These are phyloP conservation scores for Papilio machaon DNA, from an alignment of 1,140 invertebrate genomes.

Conservation along the genomic window DNA sequence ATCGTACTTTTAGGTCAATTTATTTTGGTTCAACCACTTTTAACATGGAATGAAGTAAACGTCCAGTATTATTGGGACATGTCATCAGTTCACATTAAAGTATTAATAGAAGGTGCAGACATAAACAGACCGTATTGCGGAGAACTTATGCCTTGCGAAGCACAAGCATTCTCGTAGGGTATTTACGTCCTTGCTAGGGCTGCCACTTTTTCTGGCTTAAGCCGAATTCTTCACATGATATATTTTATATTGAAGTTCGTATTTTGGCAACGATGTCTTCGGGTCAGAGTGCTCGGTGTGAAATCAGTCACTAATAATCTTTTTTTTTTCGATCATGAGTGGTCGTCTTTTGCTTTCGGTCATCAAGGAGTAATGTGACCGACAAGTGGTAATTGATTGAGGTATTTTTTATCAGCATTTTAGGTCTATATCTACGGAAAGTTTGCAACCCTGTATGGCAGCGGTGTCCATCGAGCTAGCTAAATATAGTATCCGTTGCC, in stretches of 20 bases:
- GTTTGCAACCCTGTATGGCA: conserved; percentile 41
- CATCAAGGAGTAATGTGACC: not conserved
- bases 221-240: not conserved
- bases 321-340: not conserved
- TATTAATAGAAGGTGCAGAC: not conserved
- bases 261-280: not conserved
- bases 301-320: not conserved
- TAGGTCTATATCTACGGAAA: not conserved
- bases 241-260: not conserved
- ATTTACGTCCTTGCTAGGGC: conserved; percentile 43
- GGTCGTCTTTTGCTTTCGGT: not conserved
- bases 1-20: not conserved
- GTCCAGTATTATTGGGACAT: not conserved
- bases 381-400: not conserved
- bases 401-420: not conserved
- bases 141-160: conserved; percentile 15
- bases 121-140: not conserved
- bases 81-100: not conserved
- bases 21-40: not conserved
- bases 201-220: not conserved
- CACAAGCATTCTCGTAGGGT: conserved; percentile 44
- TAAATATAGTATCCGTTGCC: conserved; percentile 58
- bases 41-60: not conserved
- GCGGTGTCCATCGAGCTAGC: conserved; percentile 46
- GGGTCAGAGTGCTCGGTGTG: not conserved